phyloP scores from a whole-genome alignment of 92 coral and sea anemone genomes.

The Paragorgia papillata region DNA sequence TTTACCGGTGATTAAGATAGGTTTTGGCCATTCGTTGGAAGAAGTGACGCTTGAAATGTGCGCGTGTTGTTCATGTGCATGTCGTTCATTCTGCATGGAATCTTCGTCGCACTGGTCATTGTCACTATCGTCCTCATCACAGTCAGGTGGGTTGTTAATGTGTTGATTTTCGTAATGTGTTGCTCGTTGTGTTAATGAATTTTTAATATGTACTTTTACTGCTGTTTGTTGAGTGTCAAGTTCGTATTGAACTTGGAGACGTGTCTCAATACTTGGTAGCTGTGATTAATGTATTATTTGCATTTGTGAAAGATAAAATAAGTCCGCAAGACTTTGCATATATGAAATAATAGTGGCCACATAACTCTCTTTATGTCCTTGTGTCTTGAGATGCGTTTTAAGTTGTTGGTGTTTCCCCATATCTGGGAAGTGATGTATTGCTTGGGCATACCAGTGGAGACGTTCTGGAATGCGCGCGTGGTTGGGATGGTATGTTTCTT shows the following conservation, averaged over 20 bases:
- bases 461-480: too few species aligned
- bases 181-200: too few species aligned
- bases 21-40: slow-evolving; percentile 5
- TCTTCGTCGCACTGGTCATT: background rate
- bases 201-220: too few species aligned
- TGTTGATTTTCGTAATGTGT: too few species aligned
- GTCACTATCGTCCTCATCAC: background rate
- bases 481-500: too few species aligned
- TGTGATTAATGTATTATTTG: background rate
- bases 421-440: slow-evolving; percentile 4
- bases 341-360: background rate
- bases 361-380: slow-evolving; percentile 1
- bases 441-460: too few species aligned
- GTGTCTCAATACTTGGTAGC: background rate
- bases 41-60: too few species aligned
- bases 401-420: background rate
- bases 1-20: slow-evolving; percentile 10
- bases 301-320: slow-evolving; percentile 19
- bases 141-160: background rate
- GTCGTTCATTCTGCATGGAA: background rate
- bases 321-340: background rate
- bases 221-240: background rate
- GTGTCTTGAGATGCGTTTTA: background rate
- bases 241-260: background rate
- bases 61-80: too few species aligned